Evolutionary conservation across 2,888 invertebrate genomes (phyloP), one percentile per base, ranked within the genome.

Genomic region (Cenopis cana): DNA sequence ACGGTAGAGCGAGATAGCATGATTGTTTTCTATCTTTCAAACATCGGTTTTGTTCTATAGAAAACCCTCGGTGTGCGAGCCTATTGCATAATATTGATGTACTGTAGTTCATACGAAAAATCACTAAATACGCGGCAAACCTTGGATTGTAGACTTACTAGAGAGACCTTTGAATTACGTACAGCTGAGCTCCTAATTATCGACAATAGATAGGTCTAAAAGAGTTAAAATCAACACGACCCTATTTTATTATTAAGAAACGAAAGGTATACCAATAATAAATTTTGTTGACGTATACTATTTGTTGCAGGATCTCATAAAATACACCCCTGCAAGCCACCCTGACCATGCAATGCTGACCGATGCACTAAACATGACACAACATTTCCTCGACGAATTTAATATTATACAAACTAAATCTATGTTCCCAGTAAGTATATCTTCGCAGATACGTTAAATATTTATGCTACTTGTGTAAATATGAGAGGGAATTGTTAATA

Each of bases 381-480:
- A 98, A 85, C 96, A 96, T 85, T 98, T 98, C 88, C 94, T 98
- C 73, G 98, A 97, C 83, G 98, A 98, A 85, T 97, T 98, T 85
- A 98, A 98, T 89, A 97, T 97, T 85, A 96, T 96, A 81, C 97
- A 96, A 87, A 97, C 96, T 10, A 97, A 96, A 88, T 96, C 96
- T 18, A 95, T 97, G 95, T 97, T 97, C 87, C 96, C 97, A 72
- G 96, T 97, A 91, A 94, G 90, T 61, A 46, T 41, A 18, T 33
- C 6, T 6, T 3, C 12, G 12, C 12, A 41, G 52, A 24, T 52
- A 12, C 18, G n/a, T 24, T 14, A 20, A 0, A 29, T 17, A 10
- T 41, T 14, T 59, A 14, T 36, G 33, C 10, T 36, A 61, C 17
- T 11, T 18, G 12, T 61, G 9, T 17, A 18, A 24, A 14, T 0